phyloP scores from a whole-genome alignment of 2,113 vertebrate genomes.

The Ictalurus punctatus region DNA sequence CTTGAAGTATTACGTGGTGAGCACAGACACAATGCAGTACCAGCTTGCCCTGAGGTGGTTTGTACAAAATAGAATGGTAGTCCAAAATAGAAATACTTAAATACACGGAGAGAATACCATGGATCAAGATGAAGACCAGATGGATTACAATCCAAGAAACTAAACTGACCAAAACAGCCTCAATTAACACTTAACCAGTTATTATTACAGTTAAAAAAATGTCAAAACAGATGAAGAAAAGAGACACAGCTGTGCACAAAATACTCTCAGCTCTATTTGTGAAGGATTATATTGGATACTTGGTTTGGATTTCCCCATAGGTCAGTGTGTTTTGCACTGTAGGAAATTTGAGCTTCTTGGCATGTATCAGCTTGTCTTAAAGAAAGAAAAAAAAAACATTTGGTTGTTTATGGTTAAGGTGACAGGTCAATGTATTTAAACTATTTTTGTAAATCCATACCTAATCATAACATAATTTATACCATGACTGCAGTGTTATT shows the following conservation, averaged over 20 bases:
- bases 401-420: neutral
- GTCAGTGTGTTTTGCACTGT: neutral
- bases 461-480: neutral
- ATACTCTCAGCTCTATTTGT: neutral
- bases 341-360: neutral
- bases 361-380: neutral
- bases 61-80: neutral
- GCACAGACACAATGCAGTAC: constrained; percentile 2
- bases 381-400: neutral
- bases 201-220: neutral
- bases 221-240: neutral
- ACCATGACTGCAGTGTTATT: neutral
- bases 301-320: neutral
- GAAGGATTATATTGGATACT: neutral
- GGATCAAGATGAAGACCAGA: neutral
- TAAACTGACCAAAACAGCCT: neutral
- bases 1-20: neutral
- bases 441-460: neutral
- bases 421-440: neutral
- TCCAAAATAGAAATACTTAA: constrained; percentile 6
- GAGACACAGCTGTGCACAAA: neutral
- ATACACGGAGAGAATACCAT: neutral
- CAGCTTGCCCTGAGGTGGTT: neutral
- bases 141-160: neutral
- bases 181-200: neutral